Conservation (phyloP, 2,888 invertebrate genomes). For the Melanostoma mellinum region DNA sequence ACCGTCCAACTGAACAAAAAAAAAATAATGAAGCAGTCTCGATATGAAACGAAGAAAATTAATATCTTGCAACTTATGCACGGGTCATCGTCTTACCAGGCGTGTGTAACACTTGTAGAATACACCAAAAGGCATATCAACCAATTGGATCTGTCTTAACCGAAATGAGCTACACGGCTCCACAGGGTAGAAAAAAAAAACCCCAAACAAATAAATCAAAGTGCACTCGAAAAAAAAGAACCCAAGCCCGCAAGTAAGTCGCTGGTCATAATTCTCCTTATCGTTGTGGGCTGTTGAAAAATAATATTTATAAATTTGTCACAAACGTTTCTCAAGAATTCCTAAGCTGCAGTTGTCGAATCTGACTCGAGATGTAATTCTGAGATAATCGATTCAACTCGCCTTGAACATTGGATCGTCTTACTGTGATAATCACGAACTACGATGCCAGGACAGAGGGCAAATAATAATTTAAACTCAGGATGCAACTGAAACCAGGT, state of each 20-base stretch:
- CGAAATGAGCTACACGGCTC: conserved; percentile 60
- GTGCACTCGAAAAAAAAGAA: conserved; percentile 46
- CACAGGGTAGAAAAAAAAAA: conserved; percentile 16
- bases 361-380: conserved; percentile 56
- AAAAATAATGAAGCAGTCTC: not conserved
- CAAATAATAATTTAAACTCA: conserved; percentile 23
- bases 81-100: conserved; percentile 31
- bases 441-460: conserved; percentile 15
- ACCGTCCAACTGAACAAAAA: conserved; percentile 36
- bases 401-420: conserved; percentile 44
- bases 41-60: conserved; percentile 8
- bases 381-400: conserved; percentile 57
- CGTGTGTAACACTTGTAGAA: conserved; percentile 63
- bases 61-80: conserved; percentile 33
- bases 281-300: conserved; percentile 62
- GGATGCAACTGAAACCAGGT: conserved; percentile 54
- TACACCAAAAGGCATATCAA: conserved; percentile 37
- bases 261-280: conserved; percentile 66
- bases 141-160: conserved; percentile 58
- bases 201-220: conserved; percentile 62
- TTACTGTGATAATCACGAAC: conserved; percentile 55
- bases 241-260: conserved; percentile 17
- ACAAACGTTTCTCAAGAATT: conserved; percentile 66
- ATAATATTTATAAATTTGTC: conserved; percentile 70
- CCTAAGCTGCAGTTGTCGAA: conserved; percentile 34